Base-by-base conservation (phyloP, 2,113 vertebrate genomes). In the Heteronetta atricapilla region DNA sequence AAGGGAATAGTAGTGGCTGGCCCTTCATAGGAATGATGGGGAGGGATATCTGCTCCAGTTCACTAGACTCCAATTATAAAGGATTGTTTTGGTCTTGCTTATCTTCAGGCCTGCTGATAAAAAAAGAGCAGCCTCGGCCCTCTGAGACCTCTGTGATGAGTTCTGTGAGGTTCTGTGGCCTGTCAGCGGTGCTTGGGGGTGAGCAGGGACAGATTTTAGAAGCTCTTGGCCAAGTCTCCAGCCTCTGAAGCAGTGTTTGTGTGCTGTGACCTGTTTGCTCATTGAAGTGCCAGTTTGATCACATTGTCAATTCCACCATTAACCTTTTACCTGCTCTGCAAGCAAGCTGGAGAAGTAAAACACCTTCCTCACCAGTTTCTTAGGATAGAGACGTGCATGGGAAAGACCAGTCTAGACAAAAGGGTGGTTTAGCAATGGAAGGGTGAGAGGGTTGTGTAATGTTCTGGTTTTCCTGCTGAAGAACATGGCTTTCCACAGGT, bases 361-460 rank as follows among this genome's bases (percentile, higher is more conserved):
- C 14, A 8, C 20, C 0, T 0, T 62, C n/a, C 70, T 82, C 3
- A 0, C 19, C 28, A 1, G 17, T 26, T 13, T 50, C n/a, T 67
- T 63, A 67, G 11, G 21, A 22, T 31, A 13, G 16, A 25, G 55
- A 2, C 26, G 52, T 63, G n/a, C 28, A 4, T 0, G 0, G 80
- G 42, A 68, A 36, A 33, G 74, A 44, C 46, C 52, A 74, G 22
- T 50, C n/a, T 48, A 36, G 56, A 44, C 44, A 38, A 67, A 19
- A 64, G 29, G 1, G 23, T 79, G 67, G 21, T 31, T 75, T 36
- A 44, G 44, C n/a, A 25, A 4, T 11, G 12, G 66, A 46, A 59
- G 26, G n/a, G 10, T 40, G 31, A 44, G 44, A 16, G 46, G 23
- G 28, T 46, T 72, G 42, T 3, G 0, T 59, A 9, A 31, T 10